Conservation (phyloP, 2,113 vertebrate species). For the Acrocephalus kingi region DNA sequence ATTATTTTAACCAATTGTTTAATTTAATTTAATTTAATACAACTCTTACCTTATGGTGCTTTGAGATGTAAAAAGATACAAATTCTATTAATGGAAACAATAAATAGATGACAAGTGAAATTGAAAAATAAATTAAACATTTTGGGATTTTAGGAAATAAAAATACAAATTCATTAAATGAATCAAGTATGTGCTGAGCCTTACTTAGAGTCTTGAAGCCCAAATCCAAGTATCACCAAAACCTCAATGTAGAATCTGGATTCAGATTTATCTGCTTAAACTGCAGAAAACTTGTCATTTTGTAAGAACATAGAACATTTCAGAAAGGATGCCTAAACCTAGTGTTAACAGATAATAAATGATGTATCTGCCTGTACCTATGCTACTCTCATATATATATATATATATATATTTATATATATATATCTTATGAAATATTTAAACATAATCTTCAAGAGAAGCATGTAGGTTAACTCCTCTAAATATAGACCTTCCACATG, state of each 20-base stretch:
- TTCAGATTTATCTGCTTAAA: background rate
- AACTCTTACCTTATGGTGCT: background rate
- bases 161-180: background rate
- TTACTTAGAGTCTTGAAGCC: background rate
- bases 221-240: background rate
- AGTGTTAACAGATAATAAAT: background rate
- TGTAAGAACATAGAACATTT: background rate
- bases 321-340: background rate
- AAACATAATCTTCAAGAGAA: background rate
- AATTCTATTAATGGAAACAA: background rate
- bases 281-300: background rate
- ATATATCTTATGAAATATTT: background rate
- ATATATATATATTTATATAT: background rate
- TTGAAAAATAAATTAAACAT: background rate
- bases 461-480: background rate
- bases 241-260: accelerated
- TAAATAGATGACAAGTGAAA: background rate
- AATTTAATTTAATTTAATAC: background rate
- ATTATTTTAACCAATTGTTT: background rate
- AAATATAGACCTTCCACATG: background rate
- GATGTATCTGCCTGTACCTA: background rate
- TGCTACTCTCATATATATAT: background rate
- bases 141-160: background rate
- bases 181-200: background rate
- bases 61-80: background rate